A percentile compares a stretch with the other conserved stretches of the same genome.
These are phyloP conservation scores for Netelia melanura DNA, from an alignment of 2,888 invertebrate genomes.

Conservation along the genomic window DNA sequence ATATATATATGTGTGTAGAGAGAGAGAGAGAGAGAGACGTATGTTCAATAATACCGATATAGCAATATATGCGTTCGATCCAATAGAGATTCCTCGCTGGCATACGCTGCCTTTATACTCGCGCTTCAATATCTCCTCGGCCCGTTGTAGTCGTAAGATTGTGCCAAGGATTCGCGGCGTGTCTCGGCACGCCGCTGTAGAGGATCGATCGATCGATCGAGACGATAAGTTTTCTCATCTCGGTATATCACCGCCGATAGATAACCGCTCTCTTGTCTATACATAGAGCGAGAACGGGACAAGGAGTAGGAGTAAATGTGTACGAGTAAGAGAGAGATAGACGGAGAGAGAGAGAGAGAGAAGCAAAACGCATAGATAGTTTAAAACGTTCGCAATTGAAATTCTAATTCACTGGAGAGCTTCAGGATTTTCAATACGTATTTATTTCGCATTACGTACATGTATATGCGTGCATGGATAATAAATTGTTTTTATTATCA, in stretches of 20 bases:
- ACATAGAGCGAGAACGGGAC: slow-evolving; percentile 9
- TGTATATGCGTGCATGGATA: slow-evolving; percentile 30
- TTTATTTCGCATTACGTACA: slow-evolving; percentile 50
- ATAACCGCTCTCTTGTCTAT: slow-evolving; percentile 56
- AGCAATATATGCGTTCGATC: slow-evolving; percentile 48
- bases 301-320: background rate
- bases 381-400: slow-evolving; percentile 59
- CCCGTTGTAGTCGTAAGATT: slow-evolving; percentile 63
- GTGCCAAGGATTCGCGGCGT: slow-evolving; percentile 71
- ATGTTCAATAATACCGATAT: slow-evolving; percentile 40
- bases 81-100: slow-evolving; percentile 55
- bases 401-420: slow-evolving; percentile 60
- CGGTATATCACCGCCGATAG: slow-evolving; percentile 58
- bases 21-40: background rate
- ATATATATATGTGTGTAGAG: too few relatives aligned
- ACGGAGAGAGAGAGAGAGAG: background rate
- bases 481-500: slow-evolving; percentile 57
- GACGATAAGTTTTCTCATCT: slow-evolving; percentile 67
- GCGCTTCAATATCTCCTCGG: slow-evolving; percentile 55
- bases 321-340: background rate
- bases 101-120: slow-evolving; percentile 43
- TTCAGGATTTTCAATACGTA: slow-evolving; percentile 39
- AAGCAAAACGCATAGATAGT: slow-evolving; percentile 15
- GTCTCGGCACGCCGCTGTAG: slow-evolving; percentile 51
- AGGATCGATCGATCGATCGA: slow-evolving; percentile 65